Base-by-base conservation (phyloP, 37 sponge, comb jelly and placozoan genomes). In the Petrosia ficiformis region DNA sequence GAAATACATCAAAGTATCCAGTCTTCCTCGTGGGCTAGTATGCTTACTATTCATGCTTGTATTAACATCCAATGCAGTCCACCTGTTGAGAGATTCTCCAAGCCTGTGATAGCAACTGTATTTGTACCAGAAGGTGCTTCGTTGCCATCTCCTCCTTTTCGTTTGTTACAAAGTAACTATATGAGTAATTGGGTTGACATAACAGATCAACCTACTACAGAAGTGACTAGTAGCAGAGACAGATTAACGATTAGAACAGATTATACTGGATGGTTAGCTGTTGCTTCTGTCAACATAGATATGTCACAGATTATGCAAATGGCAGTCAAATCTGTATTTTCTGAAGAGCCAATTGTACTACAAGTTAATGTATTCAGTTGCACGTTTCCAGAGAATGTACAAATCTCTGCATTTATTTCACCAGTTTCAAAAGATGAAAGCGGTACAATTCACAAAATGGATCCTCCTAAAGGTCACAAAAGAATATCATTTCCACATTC, bases 181-280 rank as follows among this genome's bases (percentile, higher is more conserved):
- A 75, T 79, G 63, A 44, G 74, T 3, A 72, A 78, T 38, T 85
- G 86, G 86, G 29, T 72, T 26, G 86, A 85, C 59, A 79, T 85
- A 57, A 85, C 86, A 4, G 63, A 79, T 38, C 60, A 79, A 16
- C 16, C 40, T 34, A 10, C 29, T 1, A 72, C 75, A 3, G n/a
- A 25, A 29, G 40, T 85, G 42, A 31, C 22, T 0, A 21, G 73
- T 2, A 19, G 5, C 29, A 34, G 8, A 2, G 42, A 39, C 25
- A 28, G 31, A 40, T 11, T 85, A 26, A 19, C 32, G 30, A 68
- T 85, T 33, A 26, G 28, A 21, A 79, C 86, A 1, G 69, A 79
- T 33, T 60, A 54, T 0, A 40, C 70, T 0, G 86, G 86, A 3
- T 79, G 74, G 75, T 63, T 85, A 8, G 74, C 74, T 5, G 74